Base-by-base conservation (phyloP, 1,140 invertebrate species). In the Pemphigus obesinymphae region DNA sequence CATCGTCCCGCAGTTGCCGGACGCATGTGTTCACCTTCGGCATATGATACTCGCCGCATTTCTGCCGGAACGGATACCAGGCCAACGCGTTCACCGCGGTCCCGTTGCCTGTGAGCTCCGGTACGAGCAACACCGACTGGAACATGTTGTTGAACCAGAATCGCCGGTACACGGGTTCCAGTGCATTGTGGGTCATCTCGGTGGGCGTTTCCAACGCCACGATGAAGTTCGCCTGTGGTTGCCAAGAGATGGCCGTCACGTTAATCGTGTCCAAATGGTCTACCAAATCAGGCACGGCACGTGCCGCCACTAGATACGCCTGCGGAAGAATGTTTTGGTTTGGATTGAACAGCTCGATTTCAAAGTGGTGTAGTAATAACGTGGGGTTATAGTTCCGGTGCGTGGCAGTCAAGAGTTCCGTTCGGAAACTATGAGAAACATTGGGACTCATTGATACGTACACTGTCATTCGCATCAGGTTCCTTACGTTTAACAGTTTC, bases 251-350 rank as follows among this genome's bases (percentile, higher is more conserved):
- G 13, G 26, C 13, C n/a, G 75, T 78, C 11, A 61, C 50, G 34
- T 78, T 78, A 6, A 78, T 37, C 15, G 75, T 40, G 15, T 40
- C 48, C n/a, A 78, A 43, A 40, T 58, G 75, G 15, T 78, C 13
- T 1, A 23, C 7, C n/a, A 78, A 4, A 26, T 78, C 75, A 1
- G 53, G 43, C 13, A 26, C 23, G 31, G 43, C 23, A 4, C 23
- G n/a, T 3, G 75, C 75, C 1, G 34, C 75, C 0, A 78, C 34
- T 2, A 78, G 5, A 29, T 78, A 78, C 17, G 75, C 75, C 5
- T 20, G 11, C 2, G 75, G 75, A 13, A 40, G 23, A 1, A 58
- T 20, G 15, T 40, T 10, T 1, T 0, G 53, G 23, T 78, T 55
- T 3, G 34, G 34, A 2, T 78, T 40, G 23, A 78, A 78, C 15